phyloP scores from a whole-genome alignment of 30 jellyfish, hydroid and myxozoan species.

The Mastigias papua region DNA sequence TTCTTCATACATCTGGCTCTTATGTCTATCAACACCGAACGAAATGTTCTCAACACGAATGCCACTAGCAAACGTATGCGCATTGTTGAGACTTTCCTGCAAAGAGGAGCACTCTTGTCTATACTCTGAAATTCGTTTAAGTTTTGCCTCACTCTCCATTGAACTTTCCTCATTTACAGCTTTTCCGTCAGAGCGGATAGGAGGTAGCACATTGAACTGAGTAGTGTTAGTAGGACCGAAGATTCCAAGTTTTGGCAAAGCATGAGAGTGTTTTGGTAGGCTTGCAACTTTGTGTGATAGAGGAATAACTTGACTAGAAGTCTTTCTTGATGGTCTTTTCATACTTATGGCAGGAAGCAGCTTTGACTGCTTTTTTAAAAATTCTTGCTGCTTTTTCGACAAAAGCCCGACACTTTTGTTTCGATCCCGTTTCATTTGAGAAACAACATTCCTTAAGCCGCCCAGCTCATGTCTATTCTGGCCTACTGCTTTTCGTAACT shows the following conservation, averaged over 20 bases:
- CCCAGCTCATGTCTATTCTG: slow-evolving; percentile 76
- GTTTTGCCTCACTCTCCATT: slow-evolving; percentile 30
- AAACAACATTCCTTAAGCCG: slow-evolving; percentile 47
- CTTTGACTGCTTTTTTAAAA: slow-evolving; percentile 60
- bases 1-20: background rate
- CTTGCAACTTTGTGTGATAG: slow-evolving; percentile 2
- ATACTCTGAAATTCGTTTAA: slow-evolving; percentile 69
- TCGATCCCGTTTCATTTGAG: slow-evolving; percentile 79
- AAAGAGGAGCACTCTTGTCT: slow-evolving; percentile 55
- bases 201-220: slow-evolving; percentile 64
- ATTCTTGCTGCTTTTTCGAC: slow-evolving; percentile 77
- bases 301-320: slow-evolving; percentile 72
- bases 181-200: slow-evolving; percentile 29
- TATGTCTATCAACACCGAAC: background rate
- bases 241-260: slow-evolving; percentile 6
- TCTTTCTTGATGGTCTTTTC: slow-evolving; percentile 23
- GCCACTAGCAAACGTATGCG: slow-evolving; percentile 39
- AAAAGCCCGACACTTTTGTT: slow-evolving; percentile 66
- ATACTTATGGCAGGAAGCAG: slow-evolving; percentile 70
- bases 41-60: background rate
- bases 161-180: background rate
- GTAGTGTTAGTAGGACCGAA: background rate
- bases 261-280: background rate
- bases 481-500: slow-evolving; percentile 84
- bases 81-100: slow-evolving; percentile 62